Evolutionary conservation across 2,888 invertebrate genomes (phyloP).

Genomic region (Cryptophagus acutangulus): DNA sequence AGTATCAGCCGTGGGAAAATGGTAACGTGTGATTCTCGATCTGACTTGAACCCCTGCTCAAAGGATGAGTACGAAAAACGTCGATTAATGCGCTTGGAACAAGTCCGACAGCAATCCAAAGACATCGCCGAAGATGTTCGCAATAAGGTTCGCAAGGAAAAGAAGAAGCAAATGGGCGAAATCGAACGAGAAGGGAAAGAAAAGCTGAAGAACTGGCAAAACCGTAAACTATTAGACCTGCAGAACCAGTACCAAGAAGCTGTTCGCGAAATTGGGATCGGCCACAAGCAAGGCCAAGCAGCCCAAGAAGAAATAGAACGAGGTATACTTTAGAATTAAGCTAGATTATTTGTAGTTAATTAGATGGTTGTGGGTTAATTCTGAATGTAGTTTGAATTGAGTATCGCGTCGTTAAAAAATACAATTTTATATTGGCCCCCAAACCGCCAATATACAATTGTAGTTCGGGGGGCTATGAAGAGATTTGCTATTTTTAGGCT

Average conservation of each 20-base stretch:
- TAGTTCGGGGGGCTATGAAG: no score
- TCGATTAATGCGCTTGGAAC: slow-evolving; percentile 56
- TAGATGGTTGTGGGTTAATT: no score
- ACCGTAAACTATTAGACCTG: slow-evolving; percentile 49
- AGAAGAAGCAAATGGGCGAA: slow-evolving; percentile 49
- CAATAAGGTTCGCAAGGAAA: slow-evolving; percentile 52
- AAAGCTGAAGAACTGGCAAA: slow-evolving; percentile 52
- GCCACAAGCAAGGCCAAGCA: slow-evolving; percentile 48
- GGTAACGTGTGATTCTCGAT: slow-evolving; percentile 51
- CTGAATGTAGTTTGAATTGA: no score
- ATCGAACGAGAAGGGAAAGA: slow-evolving; percentile 50
- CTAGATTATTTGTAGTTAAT: no score
- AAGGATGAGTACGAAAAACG: slow-evolving; percentile 55
- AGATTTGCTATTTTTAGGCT: no score
- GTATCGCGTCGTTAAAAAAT: no score
- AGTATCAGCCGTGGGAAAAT: slow-evolving; percentile 49
- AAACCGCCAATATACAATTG: no score
- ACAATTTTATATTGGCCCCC: no score
- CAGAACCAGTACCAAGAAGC: slow-evolving; percentile 52
- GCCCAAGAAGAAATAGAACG: slow-evolving; percentile 42
- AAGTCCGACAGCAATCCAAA: slow-evolving; percentile 62
- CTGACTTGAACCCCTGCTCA: no score
- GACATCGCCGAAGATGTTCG: slow-evolving; percentile 55
- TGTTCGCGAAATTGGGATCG: slow-evolving; percentile 51
- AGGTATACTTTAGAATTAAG: slow-evolving; percentile 9